Conservation (phyloP, 2,888 invertebrate genomes). For the Drosophila falleni region DNA sequence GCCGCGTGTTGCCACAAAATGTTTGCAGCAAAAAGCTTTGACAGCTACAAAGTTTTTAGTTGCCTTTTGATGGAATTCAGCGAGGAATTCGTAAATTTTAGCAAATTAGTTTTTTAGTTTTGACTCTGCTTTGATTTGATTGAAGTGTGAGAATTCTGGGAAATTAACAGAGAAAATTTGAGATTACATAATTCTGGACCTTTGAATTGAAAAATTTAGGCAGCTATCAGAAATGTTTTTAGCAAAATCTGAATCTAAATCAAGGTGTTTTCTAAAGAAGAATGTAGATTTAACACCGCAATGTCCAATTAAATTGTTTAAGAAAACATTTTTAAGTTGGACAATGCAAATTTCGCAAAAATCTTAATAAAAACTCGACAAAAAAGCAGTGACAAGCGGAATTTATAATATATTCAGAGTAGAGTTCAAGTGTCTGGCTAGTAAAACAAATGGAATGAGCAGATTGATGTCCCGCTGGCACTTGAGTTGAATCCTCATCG, state of each 20-base stretch:
- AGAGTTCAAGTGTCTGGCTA: slow-evolving; percentile 21
- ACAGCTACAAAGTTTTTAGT: slow-evolving; percentile 40
- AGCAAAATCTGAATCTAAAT: neutral
- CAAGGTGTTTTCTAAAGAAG: neutral
- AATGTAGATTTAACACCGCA: too few species aligned
- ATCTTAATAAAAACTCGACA: neutral
- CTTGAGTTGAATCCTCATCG: slow-evolving; percentile 25
- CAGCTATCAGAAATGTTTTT: neutral
- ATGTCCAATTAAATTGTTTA: neutral
- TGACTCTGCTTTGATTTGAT: slow-evolving; percentile 13
- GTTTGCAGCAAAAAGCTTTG: slow-evolving; percentile 48
- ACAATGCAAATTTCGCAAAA: slow-evolving; percentile 1
- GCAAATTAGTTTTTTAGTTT: slow-evolving; percentile 45
- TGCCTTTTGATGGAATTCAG: slow-evolving; percentile 30
- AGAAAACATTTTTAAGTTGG: neutral
- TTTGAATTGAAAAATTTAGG: neutral
- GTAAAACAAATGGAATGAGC: slow-evolving; percentile 9
- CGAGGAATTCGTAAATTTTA: slow-evolving; percentile 32
- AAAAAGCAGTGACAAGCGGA: neutral
- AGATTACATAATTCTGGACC: neutral
- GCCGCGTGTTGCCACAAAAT: slow-evolving; percentile 23
- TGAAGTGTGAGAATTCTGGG: neutral
- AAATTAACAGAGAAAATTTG: neutral
- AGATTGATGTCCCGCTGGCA: slow-evolving; percentile 32
- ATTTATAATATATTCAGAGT: slow-evolving; percentile 10